Percentiles rank a stretch among this genome's conserved stretches.
Evolutionary conservation across 1,140 invertebrate species (phyloP).

Genomic region (Drosophila simulans): DNA sequence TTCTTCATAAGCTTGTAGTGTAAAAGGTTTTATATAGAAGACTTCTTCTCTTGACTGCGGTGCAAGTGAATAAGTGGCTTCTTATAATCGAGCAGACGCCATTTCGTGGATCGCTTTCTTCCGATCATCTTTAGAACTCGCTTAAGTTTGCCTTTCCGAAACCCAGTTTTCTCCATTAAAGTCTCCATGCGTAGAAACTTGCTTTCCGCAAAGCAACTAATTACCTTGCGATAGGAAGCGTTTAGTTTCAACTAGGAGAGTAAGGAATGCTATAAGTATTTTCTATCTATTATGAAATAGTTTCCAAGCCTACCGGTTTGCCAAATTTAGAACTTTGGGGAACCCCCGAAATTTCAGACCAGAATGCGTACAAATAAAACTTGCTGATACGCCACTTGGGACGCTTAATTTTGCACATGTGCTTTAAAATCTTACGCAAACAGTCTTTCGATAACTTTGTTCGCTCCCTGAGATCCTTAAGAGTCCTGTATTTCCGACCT

Average conservation of each 20-base stretch:
- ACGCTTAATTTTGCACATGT: conserved; percentile 16
- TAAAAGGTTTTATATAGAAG: not conserved
- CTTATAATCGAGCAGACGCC: conserved; percentile 24
- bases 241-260: not conserved
- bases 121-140: conserved; percentile 14
- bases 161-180: not conserved
- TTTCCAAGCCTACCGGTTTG: not conserved
- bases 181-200: conserved; percentile 19
- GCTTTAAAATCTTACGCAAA: conserved; percentile 1
- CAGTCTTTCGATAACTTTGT: conserved; percentile 3
- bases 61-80: conserved; percentile 20
- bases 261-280: too few species aligned
- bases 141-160: not conserved
- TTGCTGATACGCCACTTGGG: conserved; percentile 29
- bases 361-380: conserved; percentile 10
- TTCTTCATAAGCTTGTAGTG: not conserved
- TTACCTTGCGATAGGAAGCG: not conserved
- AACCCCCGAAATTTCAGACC: not conserved
- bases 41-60: conserved; percentile 6
- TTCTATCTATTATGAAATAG: not conserved
- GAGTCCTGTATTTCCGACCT: conserved; percentile 25
- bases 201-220: not conserved
- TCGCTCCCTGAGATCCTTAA: conserved; percentile 8
- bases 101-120: conserved; percentile 27
- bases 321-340: not conserved